Evolutionary conservation across 2,797 vertebrate species (phyloP).

Genomic region (Eulemur mongoz): DNA sequence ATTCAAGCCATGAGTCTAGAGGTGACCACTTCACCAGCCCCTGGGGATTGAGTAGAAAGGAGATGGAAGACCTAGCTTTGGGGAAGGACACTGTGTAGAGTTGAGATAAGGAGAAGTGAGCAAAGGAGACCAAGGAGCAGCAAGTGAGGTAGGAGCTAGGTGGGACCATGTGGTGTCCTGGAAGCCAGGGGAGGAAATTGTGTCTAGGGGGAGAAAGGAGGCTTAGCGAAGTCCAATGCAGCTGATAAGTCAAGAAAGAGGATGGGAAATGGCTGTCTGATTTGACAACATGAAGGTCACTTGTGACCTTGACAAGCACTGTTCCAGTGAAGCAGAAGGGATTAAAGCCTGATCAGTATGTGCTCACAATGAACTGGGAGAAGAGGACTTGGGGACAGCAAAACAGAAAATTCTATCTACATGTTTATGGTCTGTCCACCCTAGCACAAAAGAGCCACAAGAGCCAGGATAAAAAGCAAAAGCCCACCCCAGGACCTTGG

Average conservation of each 20-base stretch:
- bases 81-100: background rate
- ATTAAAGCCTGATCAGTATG: background rate
- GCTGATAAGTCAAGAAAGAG: background rate
- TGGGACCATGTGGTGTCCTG: background rate
- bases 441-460: background rate
- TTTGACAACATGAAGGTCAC: background rate
- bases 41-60: background rate
- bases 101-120: background rate
- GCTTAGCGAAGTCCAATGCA: background rate
- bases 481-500: background rate
- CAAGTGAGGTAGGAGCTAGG: background rate
- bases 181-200: background rate
- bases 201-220: background rate
- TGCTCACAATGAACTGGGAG: background rate
- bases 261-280: background rate
- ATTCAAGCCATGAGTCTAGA: background rate
- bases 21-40: background rate
- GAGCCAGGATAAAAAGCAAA: background rate
- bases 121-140: background rate
- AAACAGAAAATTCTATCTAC: background rate
- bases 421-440: background rate
- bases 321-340: background rate
- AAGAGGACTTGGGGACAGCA: background rate
- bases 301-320: background rate
- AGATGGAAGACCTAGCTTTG: background rate